Base-by-base conservation (phyloP, 2,797 vertebrate species). In the Aeoliscus strigatus region DNA sequence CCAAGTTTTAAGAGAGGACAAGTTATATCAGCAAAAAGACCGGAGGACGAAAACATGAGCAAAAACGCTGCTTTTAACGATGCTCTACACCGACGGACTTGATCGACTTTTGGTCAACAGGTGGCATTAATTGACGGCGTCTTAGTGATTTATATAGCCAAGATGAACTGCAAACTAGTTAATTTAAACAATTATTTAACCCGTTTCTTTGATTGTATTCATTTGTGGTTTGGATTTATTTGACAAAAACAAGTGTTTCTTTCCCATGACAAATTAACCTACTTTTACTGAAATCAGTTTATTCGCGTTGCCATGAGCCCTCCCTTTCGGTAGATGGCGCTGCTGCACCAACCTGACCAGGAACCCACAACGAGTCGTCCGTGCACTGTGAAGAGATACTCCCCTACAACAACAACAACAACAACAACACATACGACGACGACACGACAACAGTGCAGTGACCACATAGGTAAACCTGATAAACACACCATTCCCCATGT, bases 21-120 rank as follows among this genome's bases (percentile, higher is more conserved):
- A 1, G 27, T 31, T 14, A 79, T 51, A 3, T 52, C 27, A 12
- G 41, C 39, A 31, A 91, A 89, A n/a, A 85, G 51, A 6, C 84
- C 68, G 4, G 70, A 77, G 7, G 86, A 86, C 4, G 80, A 69
- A 70, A 91, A 90, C 89, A 91, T 90, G 14, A 3, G 33, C n/a
- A 12, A 53, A 51, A 5, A 27, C 8, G 17, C 2, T 6, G 30
- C 16, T 27, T 27, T 23, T n/a, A 15, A 8, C 18, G 9, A 6
- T 0, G 14, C n/a, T 1, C 9, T 11, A 6, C 12, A 9, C 5
- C 10, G 2, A 4, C 16, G 12, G 10, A 1, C 1, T 15, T 11
- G 32, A 34, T 49, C 18, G 24, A 9, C 9, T 0, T 3, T 1
- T 1, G 0, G 1, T 0, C 5, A 1, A 35, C 50, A 51, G 44